phyloP scores from a whole-genome alignment of 1,140 invertebrate species.

The Brachionus asplanchnoidis region DNA sequence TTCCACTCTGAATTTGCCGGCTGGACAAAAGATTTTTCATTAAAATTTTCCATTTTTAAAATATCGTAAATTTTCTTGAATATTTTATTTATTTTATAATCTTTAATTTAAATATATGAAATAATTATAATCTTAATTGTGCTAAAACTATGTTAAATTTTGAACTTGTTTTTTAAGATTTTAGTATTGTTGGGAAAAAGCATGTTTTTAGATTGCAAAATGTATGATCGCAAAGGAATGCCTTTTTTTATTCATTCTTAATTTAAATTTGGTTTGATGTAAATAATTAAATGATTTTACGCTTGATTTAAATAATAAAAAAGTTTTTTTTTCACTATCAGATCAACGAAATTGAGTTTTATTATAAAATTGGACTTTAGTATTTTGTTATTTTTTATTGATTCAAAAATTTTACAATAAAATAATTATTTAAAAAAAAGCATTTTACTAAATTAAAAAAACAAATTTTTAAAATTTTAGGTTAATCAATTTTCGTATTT shows the following conservation, averaged over 20 bases:
- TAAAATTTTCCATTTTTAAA: background rate
- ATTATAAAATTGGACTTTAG: too few relatives aligned
- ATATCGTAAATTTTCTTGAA: background rate
- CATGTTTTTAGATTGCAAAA: background rate
- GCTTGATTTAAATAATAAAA: background rate
- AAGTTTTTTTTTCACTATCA: background rate
- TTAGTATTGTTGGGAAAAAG: background rate
- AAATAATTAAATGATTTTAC: background rate
- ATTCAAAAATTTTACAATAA: too few relatives aligned
- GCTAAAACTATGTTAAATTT: background rate
- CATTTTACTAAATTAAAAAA: background rate
- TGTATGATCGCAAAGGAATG: background rate
- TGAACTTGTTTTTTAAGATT: background rate
- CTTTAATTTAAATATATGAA: background rate
- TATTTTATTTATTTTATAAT: background rate
- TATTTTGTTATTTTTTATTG: too few relatives aligned
- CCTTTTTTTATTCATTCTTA: background rate
- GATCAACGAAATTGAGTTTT: background rate
- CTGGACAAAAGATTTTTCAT: too few relatives aligned
- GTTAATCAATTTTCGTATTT: too few relatives aligned
- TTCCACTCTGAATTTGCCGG: background rate
- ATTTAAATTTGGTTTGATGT: background rate
- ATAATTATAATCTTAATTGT: background rate
- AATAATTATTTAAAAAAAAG: too few relatives aligned
- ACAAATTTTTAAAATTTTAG: background rate